Percentiles rank a stretch among this genome's conserved stretches.
Evolutionary conservation across 2,113 vertebrate genomes (phyloP).

Genomic region (Actenoides hombroni): DNA sequence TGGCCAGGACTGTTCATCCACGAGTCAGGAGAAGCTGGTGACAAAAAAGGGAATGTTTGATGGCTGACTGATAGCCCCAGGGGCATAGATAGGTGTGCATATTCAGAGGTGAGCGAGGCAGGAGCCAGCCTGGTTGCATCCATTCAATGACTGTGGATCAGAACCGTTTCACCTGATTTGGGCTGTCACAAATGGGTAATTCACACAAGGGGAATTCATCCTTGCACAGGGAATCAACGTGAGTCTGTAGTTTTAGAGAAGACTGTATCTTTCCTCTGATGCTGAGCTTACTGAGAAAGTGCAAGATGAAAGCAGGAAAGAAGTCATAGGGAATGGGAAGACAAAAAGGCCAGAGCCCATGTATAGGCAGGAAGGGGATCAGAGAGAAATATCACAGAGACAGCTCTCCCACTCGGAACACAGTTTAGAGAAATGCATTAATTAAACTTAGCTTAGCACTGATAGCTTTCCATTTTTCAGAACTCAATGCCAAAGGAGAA

Average conservation of each 20-base stretch:
- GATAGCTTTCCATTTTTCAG: neutral
- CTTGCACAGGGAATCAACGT: accelerated
- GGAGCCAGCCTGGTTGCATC: neutral
- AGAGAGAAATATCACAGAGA: neutral
- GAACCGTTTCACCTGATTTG: neutral
- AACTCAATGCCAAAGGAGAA: neutral
- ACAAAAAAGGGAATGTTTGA: neutral
- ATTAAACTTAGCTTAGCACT: neutral
- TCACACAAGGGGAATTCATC: neutral
- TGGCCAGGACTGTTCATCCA: neutral
- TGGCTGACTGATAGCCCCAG: neutral
- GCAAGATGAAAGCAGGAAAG: neutral
- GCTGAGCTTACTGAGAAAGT: accelerated
- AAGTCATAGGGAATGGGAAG: neutral
- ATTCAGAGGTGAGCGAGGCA: neutral
- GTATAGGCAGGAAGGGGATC: neutral
- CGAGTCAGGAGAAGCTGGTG: neutral
- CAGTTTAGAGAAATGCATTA: neutral
- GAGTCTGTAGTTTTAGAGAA: neutral
- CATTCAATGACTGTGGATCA: neutral
- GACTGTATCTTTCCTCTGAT: neutral
- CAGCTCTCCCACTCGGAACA: neutral
- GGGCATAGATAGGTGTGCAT: neutral
- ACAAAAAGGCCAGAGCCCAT: neutral
- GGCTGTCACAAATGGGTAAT: neutral